These are phyloP conservation scores for Phalanger gymnotis DNA, from an alignment of 2,797 vertebrate species.

Conservation along the genomic window DNA sequence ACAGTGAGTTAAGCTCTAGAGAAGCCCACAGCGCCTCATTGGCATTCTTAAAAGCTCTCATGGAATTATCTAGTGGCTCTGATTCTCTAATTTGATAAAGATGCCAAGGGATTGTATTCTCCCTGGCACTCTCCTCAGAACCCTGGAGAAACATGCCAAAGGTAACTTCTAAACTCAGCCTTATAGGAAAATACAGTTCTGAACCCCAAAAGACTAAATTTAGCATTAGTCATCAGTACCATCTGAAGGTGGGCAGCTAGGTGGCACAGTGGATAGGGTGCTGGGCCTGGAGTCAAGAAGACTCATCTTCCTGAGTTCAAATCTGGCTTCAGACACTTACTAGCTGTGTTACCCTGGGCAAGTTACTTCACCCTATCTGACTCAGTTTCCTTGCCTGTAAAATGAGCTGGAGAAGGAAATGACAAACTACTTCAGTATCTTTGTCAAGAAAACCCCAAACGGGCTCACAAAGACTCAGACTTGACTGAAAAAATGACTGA, in stretches of 20 bases:
- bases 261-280: not conserved
- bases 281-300: not conserved
- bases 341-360: not conserved
- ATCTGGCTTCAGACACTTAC: not conserved
- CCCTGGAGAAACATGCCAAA: slow-evolving; percentile 26
- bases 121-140: slow-evolving; percentile 6
- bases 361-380: not conserved
- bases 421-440: not conserved
- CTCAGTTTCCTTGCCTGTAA: not conserved
- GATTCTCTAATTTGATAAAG: slow-evolving; percentile 18
- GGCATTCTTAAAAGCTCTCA: slow-evolving; percentile 16
- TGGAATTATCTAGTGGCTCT: slow-evolving; percentile 17
- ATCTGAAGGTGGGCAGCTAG: not conserved
- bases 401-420: not conserved
- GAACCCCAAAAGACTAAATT: slow-evolving; percentile 48
- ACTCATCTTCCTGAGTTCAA: not conserved
- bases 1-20: not conserved
- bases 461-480: not conserved
- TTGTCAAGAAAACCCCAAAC: not conserved
- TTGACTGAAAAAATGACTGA: not conserved
- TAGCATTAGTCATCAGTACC: slow-evolving; percentile 7
- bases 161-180: slow-evolving; percentile 55
- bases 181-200: slow-evolving; percentile 14
- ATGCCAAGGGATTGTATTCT: slow-evolving; percentile 37
- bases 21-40: not conserved